phyloP scores from a whole-genome alignment of 2,888 invertebrate species.

The Hoplodrina ambigua region DNA sequence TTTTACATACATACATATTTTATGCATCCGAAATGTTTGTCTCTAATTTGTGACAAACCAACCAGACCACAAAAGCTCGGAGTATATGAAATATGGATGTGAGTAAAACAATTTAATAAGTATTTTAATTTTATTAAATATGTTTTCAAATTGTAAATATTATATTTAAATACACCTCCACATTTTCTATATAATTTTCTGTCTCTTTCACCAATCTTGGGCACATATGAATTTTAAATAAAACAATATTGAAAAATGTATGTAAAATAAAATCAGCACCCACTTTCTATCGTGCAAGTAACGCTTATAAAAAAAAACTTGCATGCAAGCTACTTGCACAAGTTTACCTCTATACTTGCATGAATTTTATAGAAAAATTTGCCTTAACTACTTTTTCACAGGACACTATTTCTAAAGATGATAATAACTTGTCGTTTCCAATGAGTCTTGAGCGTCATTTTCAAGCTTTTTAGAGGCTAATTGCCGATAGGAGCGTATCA shows the following conservation, averaged over 20 bases:
- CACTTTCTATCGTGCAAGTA: slow-evolving; percentile 4
- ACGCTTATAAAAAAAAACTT: neutral
- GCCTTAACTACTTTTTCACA: slow-evolving; percentile 9
- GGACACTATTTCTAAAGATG: neutral
- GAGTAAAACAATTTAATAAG: neutral
- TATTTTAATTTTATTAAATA: neutral
- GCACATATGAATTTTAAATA: neutral
- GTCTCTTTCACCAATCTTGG: neutral
- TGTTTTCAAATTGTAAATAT: slow-evolving; percentile 27
- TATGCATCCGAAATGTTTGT: no score
- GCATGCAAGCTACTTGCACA: slow-evolving; percentile 5
- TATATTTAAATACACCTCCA: neutral
- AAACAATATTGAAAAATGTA: neutral
- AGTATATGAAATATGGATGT: neutral
- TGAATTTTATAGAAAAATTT: neutral
- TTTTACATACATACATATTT: slow-evolving; percentile 1
- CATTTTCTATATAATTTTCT: neutral
- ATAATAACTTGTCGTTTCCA: neutral
- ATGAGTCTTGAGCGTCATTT: neutral
- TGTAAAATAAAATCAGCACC: neutral
- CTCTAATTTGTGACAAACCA: no score
- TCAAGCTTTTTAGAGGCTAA: slow-evolving; percentile 2
- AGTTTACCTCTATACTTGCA: neutral
- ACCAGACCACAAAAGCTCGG: no score
- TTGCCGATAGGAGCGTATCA: neutral